Base-by-base conservation (phyloP, 1,140 invertebrate species). In the Tetraneura akinire region DNA sequence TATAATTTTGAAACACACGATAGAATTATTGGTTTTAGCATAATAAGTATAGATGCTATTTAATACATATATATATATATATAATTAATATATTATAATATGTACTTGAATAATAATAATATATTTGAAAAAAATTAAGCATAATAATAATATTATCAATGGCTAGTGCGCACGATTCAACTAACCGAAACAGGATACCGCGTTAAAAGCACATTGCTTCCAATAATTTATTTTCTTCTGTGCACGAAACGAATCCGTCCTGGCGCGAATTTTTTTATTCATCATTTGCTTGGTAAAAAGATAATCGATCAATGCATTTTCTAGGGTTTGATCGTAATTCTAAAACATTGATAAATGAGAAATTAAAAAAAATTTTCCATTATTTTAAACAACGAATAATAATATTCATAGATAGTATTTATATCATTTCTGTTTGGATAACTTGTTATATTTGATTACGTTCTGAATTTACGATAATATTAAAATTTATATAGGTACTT, bases 201-300 rank as follows among this genome's bases (percentile, higher is more conserved):
- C 90, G 84, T 91, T 91, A 85, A 90, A 90, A 47, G 89, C 89
- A 82, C 90, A 91, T 81, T 90, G 89, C 81, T 90, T 90, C 89
- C 89, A 91, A 83, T 90, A 90, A 76, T 87, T 89, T 26, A 89
- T 85, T 78, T 90, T 91, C 55, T 87, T 86, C 83, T 89, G 88
- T 1, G 89, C 84, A 80, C 90, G 89, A 3, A 84, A 84, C 23
- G 88, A 83, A 83, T 88, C 87, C 76, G 86, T 82, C 81, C 88
- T 87, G 73, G 83, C 87, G 16, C 87, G 84, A 1, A 89, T 85
- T n/a, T n/a, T n/a, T n/a, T 88, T 84, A 78, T 88, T 87, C 5
- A 89, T 85, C 81, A 90, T 85, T 83, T 89, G 87, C 81, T 88
- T 89, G 80, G 88, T 87, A 83, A 89, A 88, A 21, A 89, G 84